Base-by-base conservation (phyloP, 2,113 vertebrate species). In the Tetraodon nigroviridis region DNA sequence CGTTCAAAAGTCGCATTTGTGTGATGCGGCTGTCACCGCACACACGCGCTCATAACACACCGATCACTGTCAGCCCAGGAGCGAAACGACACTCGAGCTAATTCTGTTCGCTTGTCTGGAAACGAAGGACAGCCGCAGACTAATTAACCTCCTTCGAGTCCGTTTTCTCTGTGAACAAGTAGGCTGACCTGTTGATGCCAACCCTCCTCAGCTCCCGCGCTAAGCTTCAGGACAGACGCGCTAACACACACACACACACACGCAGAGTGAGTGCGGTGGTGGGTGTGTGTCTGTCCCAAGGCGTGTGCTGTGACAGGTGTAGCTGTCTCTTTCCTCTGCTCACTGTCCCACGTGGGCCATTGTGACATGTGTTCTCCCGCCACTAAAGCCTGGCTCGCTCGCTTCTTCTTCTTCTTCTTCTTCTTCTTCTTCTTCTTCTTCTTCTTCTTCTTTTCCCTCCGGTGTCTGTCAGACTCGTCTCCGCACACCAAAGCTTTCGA, bases 281-380 rank as follows among this genome's bases (percentile, higher is more conserved):
- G 48, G 73, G 73, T 78, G 77, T 24, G 50, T 74, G 75, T 46
- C 37, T 64, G 73, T 88, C 87, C 83, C 83, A 19, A 63, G 84
- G 82, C 69, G 24, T 78, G 69, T 71, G 71, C 80, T 82, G 60
- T 88, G 89, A 91, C 90, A 89, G 87, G 83, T 90, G 86, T 88
- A 88, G 75, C 71, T 88, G 85, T 88, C 85, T 84, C 81, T 81
- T 82, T 81, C 73, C 75, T 81, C 78, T 76, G 80, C 80, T 86
- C 67, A 44, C 58, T 59, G 84, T 87, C 78, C 86, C 82, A 73
- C 77, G 70, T 86, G 84, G 75, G 82, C 84, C 87, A 84, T 89
- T 86, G 79, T 89, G 88, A 90, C 85, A 87, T 80, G 77, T 88
- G 84, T 90, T 88, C 79, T 79, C 73, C 71, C 60, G 63, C 79